Percentiles rank a stretch among this genome's conserved stretches.
Conservation (phyloP, 92 coral and sea anemone species). For the Muricea muricata region DNA sequence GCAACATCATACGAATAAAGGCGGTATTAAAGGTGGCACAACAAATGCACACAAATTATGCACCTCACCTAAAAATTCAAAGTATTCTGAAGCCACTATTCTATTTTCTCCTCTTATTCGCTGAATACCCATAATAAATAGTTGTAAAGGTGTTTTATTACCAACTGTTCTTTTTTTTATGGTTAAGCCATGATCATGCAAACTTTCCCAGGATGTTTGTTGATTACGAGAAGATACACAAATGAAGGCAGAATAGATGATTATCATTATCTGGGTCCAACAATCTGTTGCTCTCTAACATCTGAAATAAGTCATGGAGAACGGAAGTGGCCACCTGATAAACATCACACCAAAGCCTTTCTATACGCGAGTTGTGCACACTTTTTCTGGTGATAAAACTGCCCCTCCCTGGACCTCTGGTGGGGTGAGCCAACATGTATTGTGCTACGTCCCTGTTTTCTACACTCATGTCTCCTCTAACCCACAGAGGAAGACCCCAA, state of each 20-base stretch:
- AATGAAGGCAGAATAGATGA: slow-evolving; percentile 52
- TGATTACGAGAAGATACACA: slow-evolving; percentile 42
- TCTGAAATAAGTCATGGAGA: slow-evolving; percentile 24
- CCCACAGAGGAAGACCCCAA: slow-evolving; percentile 70
- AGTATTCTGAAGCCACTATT: slow-evolving; percentile 62
- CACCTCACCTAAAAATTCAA: slow-evolving; percentile 53
- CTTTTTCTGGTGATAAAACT: slow-evolving; percentile 54
- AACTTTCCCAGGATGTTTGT: slow-evolving; percentile 42
- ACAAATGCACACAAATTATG: too few relatives aligned
- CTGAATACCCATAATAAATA: slow-evolving; percentile 74
- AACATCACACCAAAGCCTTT: slow-evolving; percentile 57
- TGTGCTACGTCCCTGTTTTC: slow-evolving; percentile 58
- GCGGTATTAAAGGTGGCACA: too few relatives aligned
- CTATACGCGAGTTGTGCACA: slow-evolving; percentile 57
- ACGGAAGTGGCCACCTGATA: slow-evolving; percentile 43
- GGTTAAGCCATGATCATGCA: slow-evolving; percentile 51
- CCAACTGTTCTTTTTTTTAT: slow-evolving; percentile 61
- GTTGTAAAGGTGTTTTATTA: slow-evolving; percentile 55
- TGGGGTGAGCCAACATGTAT: slow-evolving; percentile 55
- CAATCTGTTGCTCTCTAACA: slow-evolving; percentile 6
- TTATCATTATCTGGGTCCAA: slow-evolving; percentile 35
- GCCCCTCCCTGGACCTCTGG: too few relatives aligned
- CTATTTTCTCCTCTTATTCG: slow-evolving; percentile 56
- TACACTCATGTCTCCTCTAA: slow-evolving; percentile 70
- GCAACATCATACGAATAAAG: too few relatives aligned